These are phyloP conservation scores for Synodontis membranacea DNA, from an alignment of 2,113 vertebrate genomes.

Conservation along the genomic window DNA sequence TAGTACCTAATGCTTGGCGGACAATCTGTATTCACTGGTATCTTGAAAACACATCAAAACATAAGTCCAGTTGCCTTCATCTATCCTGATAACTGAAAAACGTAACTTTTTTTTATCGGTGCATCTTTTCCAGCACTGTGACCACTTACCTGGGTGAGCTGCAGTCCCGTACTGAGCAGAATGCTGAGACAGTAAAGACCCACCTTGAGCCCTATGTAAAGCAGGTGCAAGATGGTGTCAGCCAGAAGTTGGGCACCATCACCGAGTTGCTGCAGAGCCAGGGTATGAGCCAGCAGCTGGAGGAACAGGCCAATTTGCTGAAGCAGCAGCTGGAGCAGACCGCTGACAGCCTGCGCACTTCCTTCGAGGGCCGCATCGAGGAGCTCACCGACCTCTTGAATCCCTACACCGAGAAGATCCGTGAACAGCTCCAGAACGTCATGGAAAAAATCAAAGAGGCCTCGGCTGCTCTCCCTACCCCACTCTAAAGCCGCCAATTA, in stretches of 20 bases:
- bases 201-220: conserved; percentile 66
- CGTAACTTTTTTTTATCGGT: background rate
- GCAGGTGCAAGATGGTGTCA: conserved; percentile 58
- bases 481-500: conserved; percentile 52
- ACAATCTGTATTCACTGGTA: background rate
- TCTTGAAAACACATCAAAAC: background rate
- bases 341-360: conserved; percentile 63
- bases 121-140: conserved; percentile 60
- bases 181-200: conserved; percentile 59
- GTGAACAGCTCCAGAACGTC: conserved; percentile 67
- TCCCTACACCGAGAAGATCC: conserved; percentile 68
- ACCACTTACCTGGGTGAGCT: conserved; percentile 70
- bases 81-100: background rate
- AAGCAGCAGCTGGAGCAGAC: conserved; percentile 70
- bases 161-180: conserved; percentile 69
- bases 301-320: conserved; percentile 63
- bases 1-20: background rate
- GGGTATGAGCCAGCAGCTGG: conserved; percentile 66
- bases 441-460: conserved; percentile 70
- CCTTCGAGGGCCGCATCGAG: conserved; percentile 69
- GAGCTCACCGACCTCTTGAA: conserved; percentile 67
- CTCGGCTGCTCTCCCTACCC: conserved; percentile 25
- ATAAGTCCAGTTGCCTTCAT: no score
- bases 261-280: conserved; percentile 64
- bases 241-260: conserved; percentile 66